These are phyloP conservation scores for Blera fallax DNA, from an alignment of 2,888 invertebrate species.

Conservation along the genomic window DNA sequence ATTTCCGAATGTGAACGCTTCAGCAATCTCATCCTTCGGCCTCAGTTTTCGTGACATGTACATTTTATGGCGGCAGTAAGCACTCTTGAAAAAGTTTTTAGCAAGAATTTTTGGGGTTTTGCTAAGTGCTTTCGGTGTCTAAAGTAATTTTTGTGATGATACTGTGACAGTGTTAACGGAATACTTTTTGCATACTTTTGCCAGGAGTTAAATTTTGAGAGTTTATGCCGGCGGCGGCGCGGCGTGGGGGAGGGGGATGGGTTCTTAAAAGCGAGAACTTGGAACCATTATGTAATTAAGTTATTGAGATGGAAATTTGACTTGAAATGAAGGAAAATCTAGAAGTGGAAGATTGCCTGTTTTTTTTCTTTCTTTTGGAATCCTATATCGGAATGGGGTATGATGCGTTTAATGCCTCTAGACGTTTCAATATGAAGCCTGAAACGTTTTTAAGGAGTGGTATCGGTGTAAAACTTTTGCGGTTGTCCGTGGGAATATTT, in stretches of 20 bases:
- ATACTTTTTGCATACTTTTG: constrained; percentile 65
- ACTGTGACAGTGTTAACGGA: constrained; percentile 47
- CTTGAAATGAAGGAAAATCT: neutral
- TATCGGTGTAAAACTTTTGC: neutral
- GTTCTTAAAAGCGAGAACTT: constrained; percentile 17
- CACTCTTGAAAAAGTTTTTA: constrained; percentile 28
- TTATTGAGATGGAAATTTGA: constrained; percentile 35
- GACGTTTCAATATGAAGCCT: neutral
- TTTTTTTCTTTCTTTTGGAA: neutral
- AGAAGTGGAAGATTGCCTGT: constrained; percentile 6
- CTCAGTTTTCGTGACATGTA: neutral
- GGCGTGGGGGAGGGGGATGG: no score
- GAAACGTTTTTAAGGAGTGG: neutral
- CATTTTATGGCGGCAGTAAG: constrained; percentile 36
- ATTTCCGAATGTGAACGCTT: constrained; percentile 28
- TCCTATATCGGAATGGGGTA: neutral
- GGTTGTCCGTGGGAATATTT: no score
- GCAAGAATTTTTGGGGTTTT: constrained; percentile 49
- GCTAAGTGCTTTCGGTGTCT: constrained; percentile 53
- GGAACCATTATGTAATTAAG: constrained; percentile 23
- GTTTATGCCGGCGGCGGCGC: neutral
- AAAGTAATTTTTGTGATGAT: constrained; percentile 48
- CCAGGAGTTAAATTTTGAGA: constrained; percentile 27
- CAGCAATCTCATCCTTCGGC: neutral
- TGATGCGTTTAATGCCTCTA: neutral